Base-by-base conservation (phyloP, 2,113 vertebrate genomes). In the Vulpes lagopus region DNA sequence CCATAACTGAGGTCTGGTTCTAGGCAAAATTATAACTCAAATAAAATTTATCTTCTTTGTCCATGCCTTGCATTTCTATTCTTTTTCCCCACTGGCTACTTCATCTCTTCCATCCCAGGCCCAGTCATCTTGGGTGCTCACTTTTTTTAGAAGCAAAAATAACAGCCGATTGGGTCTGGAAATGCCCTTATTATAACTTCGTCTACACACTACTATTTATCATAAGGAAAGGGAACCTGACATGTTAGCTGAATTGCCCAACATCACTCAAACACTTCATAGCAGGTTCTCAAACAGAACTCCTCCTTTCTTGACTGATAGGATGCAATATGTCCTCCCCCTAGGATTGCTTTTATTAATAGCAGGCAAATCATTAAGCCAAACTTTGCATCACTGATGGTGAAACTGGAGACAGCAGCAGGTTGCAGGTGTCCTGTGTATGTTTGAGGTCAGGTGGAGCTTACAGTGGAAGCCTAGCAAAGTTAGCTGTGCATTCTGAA, bases 21-120 rank as follows among this genome's bases (percentile, higher is more conserved):
- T 32, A 90, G 2, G 32, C 23, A 94, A 92, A 98, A 62, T 83
- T 64, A 60, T 79, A 92, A 80, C 71, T 94, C 17, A 82, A 73
- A 89, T 8, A 95, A 80, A 76, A 92, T 89, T 43, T 35, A 35
- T 94, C 43, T 91, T 65, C 93, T 69, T 89, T 11, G 14, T 65
- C 22, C 25, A 38, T 35, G 8, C 16, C 22, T 74, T 69, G 22
- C 59, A 35, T 74, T 95, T 67, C 3, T 53, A 7, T 55, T 43
- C 11, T 16, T 38, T 78, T 82, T 82, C 20, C 59, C 27, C 43
- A 15, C 49, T 43, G 91, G 35, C 10, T 57, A 32, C 49, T 76
- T 82, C 10, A 32, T 83, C 43, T 59, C 35, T 73, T 69, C 14
- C n/a, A 91, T 15, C n/a, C 27, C 15, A 85, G 12, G 1, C 12